These are phyloP conservation scores for Chionomys nivalis DNA, from an alignment of 2,113 vertebrate genomes.

Conservation along the genomic window DNA sequence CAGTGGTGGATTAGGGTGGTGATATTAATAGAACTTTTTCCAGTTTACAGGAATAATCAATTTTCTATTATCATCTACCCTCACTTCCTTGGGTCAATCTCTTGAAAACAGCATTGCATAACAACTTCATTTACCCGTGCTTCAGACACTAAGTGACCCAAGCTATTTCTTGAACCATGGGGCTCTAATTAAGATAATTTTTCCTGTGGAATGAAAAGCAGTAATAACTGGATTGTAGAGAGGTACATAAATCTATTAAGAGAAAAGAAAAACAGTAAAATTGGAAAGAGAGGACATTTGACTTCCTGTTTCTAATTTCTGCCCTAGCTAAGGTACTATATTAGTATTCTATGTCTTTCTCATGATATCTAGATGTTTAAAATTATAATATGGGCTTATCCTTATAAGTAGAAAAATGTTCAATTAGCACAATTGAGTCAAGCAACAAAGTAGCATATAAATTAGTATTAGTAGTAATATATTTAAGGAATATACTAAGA, in stretches of 20 bases:
- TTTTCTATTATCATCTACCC: background rate
- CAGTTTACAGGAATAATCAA: background rate
- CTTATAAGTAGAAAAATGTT: background rate
- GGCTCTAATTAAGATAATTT: background rate
- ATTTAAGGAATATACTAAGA: background rate
- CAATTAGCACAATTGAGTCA: background rate
- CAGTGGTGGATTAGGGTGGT: background rate
- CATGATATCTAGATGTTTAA: background rate
- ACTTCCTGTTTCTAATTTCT: background rate
- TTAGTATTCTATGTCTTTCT: background rate
- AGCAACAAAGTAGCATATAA: background rate
- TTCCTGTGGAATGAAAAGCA: background rate
- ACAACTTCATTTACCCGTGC: rapidly evolving
- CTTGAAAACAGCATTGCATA: background rate
- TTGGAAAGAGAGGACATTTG: background rate
- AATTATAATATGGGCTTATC: background rate
- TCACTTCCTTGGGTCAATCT: background rate
- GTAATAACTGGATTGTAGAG: background rate
- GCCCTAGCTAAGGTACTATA: rapidly evolving
- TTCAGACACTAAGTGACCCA: background rate
- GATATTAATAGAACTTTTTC: background rate
- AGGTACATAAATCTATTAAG: rapidly evolving
- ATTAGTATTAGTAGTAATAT: background rate
- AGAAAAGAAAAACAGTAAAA: background rate
- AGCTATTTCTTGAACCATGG: background rate